Percentiles rank a stretch among this genome's conserved stretches.
phyloP scores from a whole-genome alignment of 2,888 invertebrate species.

The Drosophila paranaensis region DNA sequence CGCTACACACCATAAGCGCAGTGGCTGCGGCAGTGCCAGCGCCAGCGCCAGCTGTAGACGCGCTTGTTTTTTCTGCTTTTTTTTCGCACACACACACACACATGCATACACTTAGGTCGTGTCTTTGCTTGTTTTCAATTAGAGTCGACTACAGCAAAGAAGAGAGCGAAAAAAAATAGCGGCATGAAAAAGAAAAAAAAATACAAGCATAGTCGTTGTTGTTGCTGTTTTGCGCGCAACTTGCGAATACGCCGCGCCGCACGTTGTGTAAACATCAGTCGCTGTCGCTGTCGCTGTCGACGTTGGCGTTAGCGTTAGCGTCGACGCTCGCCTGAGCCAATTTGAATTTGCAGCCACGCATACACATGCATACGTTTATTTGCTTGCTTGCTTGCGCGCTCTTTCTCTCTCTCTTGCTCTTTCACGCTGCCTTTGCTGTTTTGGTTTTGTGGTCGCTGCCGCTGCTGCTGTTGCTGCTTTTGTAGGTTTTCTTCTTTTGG shows the following conservation, averaged over 20 bases:
- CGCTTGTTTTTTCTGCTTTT: slow-evolving; percentile 42
- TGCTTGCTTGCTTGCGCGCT: slow-evolving; percentile 31
- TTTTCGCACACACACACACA: slow-evolving; percentile 36
- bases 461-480: slow-evolving; percentile 66
- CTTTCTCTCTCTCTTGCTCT: slow-evolving; percentile 15
- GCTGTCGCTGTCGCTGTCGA: slow-evolving; percentile 31
- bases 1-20: slow-evolving; percentile 36
- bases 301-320: slow-evolving; percentile 20
- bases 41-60: slow-evolving; percentile 54
- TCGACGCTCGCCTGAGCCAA: slow-evolving; percentile 54
- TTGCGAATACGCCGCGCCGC: slow-evolving; percentile 69
- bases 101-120: slow-evolving; percentile 15
- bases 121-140: slow-evolving; percentile 77
- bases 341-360: slow-evolving; percentile 65
- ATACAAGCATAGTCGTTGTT: slow-evolving; percentile 24
- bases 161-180: slow-evolving; percentile 55
- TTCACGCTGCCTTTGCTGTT: slow-evolving; percentile 33
- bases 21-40: slow-evolving; percentile 28
- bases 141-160: slow-evolving; percentile 56
- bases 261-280: slow-evolving; percentile 78
- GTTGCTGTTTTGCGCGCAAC: slow-evolving; percentile 46
- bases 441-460: slow-evolving; percentile 61
- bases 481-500: slow-evolving; percentile 74
- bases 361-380: slow-evolving; percentile 20
- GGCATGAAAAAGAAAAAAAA: slow-evolving; percentile 7